Evolutionary conservation across 2,888 invertebrate genomes (phyloP).

Genomic region (Stenodema calcarata): DNA sequence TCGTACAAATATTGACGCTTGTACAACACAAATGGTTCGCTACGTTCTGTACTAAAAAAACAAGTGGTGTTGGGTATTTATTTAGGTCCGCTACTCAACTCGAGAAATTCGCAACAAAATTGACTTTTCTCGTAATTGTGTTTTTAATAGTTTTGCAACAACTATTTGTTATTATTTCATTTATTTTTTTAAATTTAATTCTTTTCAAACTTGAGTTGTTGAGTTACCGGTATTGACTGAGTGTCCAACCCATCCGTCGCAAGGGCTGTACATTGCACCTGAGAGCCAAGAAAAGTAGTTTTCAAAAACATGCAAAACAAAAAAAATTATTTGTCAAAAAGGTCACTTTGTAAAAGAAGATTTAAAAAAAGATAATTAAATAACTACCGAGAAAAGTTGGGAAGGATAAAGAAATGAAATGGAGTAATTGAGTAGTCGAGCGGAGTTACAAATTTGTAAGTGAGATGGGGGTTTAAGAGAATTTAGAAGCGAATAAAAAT

Average conservation of each 20-base stretch:
- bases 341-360: background rate
- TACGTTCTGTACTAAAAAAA: too few relatives aligned
- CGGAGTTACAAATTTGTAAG: too few relatives aligned
- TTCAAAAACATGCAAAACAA: conserved; percentile 20
- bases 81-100: background rate
- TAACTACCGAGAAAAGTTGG: background rate
- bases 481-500: too few relatives aligned
- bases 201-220: background rate
- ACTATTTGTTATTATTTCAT: background rate
- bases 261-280: conserved; percentile 49
- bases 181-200: background rate
- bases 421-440: too few relatives aligned
- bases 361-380: too few relatives aligned
- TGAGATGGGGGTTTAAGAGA: background rate
- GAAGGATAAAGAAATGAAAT: background rate
- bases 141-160: too few relatives aligned
- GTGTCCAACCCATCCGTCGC: conserved; percentile 46
- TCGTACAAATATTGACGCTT: too few relatives aligned
- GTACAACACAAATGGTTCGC: too few relatives aligned
- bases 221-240: conserved; percentile 44
- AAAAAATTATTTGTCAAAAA: background rate
- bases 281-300: conserved; percentile 34
- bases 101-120: too few relatives aligned
- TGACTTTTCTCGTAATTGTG: background rate
- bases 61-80: background rate